These are phyloP conservation scores for Tiliqua scincoides DNA, from an alignment of 2,113 vertebrate genomes.

Conservation along the genomic window DNA sequence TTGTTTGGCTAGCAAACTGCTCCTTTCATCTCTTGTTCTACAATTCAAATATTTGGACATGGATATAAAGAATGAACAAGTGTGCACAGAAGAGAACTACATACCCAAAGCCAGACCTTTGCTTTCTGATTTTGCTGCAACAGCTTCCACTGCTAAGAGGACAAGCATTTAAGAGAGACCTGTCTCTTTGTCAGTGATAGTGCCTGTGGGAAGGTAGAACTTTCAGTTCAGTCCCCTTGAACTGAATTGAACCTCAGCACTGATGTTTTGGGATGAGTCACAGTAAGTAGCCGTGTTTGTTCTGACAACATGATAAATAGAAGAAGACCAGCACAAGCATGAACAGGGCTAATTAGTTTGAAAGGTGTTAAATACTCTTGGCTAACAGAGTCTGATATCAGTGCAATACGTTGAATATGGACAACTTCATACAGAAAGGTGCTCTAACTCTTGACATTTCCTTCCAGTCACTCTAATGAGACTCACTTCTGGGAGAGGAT, in stretches of 20 bases:
- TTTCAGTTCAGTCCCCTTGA: neutral
- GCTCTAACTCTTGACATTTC: neutral
- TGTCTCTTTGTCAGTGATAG: neutral
- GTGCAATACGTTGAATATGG: neutral
- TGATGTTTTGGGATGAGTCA: neutral
- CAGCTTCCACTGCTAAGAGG: neutral
- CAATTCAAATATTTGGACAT: neutral
- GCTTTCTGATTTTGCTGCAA: neutral
- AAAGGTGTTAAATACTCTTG: no score
- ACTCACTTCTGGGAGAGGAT: conserved; percentile 87
- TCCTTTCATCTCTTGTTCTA: neutral
- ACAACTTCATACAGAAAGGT: neutral
- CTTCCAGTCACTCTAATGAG: neutral
- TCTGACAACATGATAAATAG: no score
- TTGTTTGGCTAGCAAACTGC: neutral
- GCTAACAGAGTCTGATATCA: neutral
- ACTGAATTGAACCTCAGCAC: neutral
- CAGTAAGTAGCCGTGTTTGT: no score
- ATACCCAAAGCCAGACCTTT: neutral
- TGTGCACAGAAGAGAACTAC: neutral
- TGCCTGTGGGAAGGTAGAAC: neutral
- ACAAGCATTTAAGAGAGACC: neutral
- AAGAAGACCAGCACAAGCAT: no score
- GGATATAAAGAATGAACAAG: neutral
- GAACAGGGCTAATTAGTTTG: no score